Conservation (phyloP, 1,140 invertebrate genomes). For the Meloidogyne floridensis region DNA sequence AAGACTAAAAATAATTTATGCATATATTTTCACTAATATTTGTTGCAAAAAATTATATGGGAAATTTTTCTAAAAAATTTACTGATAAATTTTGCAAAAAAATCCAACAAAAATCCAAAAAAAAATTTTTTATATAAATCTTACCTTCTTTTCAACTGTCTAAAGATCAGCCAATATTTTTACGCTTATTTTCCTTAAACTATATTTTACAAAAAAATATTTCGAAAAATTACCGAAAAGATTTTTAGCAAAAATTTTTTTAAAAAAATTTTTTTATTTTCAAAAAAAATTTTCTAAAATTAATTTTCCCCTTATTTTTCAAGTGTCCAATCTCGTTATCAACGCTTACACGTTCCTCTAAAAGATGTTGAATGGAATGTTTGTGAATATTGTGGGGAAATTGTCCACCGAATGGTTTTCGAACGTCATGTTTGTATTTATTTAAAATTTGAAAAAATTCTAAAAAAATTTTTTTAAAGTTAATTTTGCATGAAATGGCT, state of each 20-base stretch:
- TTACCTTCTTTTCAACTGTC: no score
- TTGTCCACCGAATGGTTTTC: conserved; percentile 12
- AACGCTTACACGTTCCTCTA: conserved; percentile 8
- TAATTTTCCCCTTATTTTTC: neutral
- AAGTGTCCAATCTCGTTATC: conserved; percentile 21
- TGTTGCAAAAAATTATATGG: no score
- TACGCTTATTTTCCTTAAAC: no score
- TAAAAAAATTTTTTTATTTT: neutral
- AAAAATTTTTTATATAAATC: no score
- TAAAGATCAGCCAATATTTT: no score
- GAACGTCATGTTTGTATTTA: conserved; percentile 14
- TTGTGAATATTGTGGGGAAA: conserved; percentile 16
- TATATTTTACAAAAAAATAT: no score
- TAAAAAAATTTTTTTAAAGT: neutral
- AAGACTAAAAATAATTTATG: no score
- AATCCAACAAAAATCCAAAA: no score
- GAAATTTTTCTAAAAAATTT: no score
- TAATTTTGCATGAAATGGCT: neutral
- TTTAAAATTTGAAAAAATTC: neutral
- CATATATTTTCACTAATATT: no score
- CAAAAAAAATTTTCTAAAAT: neutral
- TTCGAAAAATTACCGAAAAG: neutral
- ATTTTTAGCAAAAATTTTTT: no score
- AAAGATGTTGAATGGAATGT: conserved; percentile 21
- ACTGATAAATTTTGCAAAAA: no score